Conservation (phyloP, 2,113 vertebrate genomes). For the Varanus komodoensis region DNA sequence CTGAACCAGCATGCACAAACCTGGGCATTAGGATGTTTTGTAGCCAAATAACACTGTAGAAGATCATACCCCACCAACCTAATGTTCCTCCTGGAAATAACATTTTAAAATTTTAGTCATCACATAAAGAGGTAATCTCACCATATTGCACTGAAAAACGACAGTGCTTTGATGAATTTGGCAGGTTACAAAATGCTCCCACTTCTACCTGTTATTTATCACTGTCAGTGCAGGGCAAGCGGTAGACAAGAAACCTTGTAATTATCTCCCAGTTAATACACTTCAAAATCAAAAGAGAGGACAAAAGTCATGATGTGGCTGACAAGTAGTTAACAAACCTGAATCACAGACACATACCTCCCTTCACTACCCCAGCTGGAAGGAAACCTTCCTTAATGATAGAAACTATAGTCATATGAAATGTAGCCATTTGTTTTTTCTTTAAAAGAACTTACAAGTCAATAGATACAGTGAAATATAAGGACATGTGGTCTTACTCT, state of each 20-base stretch:
- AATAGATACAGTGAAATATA: background rate
- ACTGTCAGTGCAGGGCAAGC: constrained; percentile 47
- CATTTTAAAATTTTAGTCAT: background rate
- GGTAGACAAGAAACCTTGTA: constrained; percentile 35
- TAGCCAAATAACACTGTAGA: background rate
- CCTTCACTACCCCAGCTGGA: too few species aligned
- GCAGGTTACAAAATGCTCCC: constrained; percentile 6
- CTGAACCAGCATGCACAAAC: background rate
- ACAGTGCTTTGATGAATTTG: background rate
- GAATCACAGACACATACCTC: background rate
- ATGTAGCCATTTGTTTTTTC: constrained; percentile 58
- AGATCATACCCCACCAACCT: background rate
- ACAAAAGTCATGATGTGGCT: constrained; percentile 14
- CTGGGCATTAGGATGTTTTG: constrained; percentile 11
- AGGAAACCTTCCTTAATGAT: constrained; percentile 21
- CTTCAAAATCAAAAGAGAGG: constrained; percentile 47
- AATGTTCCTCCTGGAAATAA: constrained; percentile 9
- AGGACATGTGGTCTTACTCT: background rate
- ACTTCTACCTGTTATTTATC: constrained; percentile 42
- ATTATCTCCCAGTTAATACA: constrained; percentile 52
- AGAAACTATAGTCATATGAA: fast-evolving
- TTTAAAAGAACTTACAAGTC: constrained; percentile 16
- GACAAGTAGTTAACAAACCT: constrained; percentile 37
- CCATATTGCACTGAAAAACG: background rate
- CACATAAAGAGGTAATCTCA: constrained; percentile 6